Conservation (phyloP, 2,797 vertebrate genomes). For the Bradypodion pumilum region DNA sequence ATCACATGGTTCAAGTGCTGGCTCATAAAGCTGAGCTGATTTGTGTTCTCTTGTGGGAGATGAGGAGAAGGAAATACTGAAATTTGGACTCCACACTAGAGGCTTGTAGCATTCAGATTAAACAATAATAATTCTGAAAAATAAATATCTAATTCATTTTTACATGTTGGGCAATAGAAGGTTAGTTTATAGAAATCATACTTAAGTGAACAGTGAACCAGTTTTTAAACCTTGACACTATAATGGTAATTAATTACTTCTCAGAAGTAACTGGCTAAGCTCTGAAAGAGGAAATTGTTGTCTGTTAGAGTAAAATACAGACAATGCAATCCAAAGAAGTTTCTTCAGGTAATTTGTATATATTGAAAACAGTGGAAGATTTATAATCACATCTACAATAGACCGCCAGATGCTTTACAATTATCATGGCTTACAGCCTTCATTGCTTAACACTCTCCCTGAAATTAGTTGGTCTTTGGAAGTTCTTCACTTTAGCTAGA, state of each 20-base stretch:
- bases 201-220: not conserved
- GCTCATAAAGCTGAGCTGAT: no score
- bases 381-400: not conserved
- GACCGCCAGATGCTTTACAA: not conserved
- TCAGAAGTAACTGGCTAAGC: not conserved
- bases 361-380: not conserved
- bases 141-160: not conserved
- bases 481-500: slow-evolving; percentile 6
- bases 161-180: not conserved
- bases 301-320: not conserved
- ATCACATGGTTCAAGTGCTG: no score
- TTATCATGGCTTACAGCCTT: not conserved
- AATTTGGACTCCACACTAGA: no score
- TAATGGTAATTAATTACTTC: not conserved
- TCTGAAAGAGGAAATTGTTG: not conserved
- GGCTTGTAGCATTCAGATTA: no score
- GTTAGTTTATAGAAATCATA: no score
- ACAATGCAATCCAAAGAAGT: not conserved
- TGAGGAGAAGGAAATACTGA: no score
- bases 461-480: not conserved
- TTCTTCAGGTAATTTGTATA: not conserved
- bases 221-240: not conserved
- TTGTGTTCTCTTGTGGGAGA: not conserved
- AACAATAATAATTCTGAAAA: not conserved
- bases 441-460: not conserved